phyloP scores from a whole-genome alignment of 1,140 invertebrate genomes.

The Heliconius melpomene region DNA sequence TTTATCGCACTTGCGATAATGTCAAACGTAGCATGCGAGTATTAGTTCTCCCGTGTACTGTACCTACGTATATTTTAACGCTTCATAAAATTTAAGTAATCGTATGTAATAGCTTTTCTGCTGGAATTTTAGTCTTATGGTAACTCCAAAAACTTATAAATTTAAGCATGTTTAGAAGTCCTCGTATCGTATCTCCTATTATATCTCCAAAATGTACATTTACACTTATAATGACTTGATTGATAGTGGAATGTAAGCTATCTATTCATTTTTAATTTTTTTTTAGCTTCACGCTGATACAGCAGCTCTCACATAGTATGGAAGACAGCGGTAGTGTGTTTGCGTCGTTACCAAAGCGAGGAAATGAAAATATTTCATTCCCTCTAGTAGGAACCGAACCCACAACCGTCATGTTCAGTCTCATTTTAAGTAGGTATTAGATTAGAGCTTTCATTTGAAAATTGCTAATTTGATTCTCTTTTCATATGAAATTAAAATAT shows the following conservation, averaged over 20 bases:
- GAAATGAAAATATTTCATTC: no score
- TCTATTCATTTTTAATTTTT: no score
- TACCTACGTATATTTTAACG: conserved; percentile 25
- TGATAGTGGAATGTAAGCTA: no score
- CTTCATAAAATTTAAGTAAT: conserved; percentile 38
- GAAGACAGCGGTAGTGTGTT: no score
- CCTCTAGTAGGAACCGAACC: no score
- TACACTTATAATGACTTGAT: no score
- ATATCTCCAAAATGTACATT: neutral
- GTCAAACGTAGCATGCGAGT: conserved; percentile 47
- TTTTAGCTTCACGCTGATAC: no score
- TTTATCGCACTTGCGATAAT: conserved; percentile 45
- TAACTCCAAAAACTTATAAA: neutral
- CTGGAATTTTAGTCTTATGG: conserved; percentile 19
- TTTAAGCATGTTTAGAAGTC: neutral
- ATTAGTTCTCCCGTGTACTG: conserved; percentile 34
- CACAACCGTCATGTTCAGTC: no score
- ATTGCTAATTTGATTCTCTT: neutral
- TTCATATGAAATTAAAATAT: neutral
- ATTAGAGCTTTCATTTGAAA: neutral
- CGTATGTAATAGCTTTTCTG: conserved; percentile 23
- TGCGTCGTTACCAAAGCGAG: no score
- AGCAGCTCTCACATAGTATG: no score
- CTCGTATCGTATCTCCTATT: neutral
- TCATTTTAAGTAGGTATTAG: no score